These are phyloP conservation scores for Karalla daura DNA, from an alignment of 2,797 vertebrate genomes.

Conservation along the genomic window DNA sequence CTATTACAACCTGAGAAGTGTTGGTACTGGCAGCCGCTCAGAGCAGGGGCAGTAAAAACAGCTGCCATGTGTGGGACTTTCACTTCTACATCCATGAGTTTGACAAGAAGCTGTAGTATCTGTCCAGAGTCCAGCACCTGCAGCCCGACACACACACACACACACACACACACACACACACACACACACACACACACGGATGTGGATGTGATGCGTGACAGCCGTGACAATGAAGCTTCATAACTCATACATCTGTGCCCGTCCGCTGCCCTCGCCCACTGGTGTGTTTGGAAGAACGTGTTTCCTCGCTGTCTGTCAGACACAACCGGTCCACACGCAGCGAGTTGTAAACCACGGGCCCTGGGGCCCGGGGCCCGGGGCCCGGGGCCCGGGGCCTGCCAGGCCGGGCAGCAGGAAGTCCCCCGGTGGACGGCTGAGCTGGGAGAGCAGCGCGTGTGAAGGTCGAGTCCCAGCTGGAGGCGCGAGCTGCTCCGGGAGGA, in stretches of 20 bases:
- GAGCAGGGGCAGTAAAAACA: conserved; percentile 65
- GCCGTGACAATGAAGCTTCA: too few relatives aligned
- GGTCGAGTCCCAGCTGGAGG: conserved; percentile 53
- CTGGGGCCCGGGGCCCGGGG: too few relatives aligned
- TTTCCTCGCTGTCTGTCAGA: conserved; percentile 47
- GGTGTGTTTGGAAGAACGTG: conserved; percentile 43
- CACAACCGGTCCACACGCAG: conserved; percentile 34
- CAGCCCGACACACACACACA: too few relatives aligned
- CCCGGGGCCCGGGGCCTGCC: conserved; percentile 31
- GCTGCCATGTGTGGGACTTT: conserved; percentile 69
- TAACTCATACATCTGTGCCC: too few relatives aligned
- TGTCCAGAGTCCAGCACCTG: conserved; percentile 53
- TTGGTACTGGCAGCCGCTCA: conserved; percentile 78
- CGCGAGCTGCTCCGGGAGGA: conserved; percentile 34
- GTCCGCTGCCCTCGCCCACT: conserved; percentile 35
- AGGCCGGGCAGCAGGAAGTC: conserved; percentile 61
- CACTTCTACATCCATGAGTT: conserved; percentile 60
- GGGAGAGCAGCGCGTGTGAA: conserved; percentile 27
- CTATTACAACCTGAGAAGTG: conserved; percentile 83
- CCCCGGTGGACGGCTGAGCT: conserved; percentile 33
- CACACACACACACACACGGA: too few relatives aligned
- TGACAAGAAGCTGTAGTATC: conserved; percentile 58
- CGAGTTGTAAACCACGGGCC: conserved; percentile 47
- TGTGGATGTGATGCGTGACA: too few relatives aligned
- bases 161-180: too few relatives aligned